phyloP scores from a whole-genome alignment of 2,888 invertebrate species.

The Galerucella pusilla region DNA sequence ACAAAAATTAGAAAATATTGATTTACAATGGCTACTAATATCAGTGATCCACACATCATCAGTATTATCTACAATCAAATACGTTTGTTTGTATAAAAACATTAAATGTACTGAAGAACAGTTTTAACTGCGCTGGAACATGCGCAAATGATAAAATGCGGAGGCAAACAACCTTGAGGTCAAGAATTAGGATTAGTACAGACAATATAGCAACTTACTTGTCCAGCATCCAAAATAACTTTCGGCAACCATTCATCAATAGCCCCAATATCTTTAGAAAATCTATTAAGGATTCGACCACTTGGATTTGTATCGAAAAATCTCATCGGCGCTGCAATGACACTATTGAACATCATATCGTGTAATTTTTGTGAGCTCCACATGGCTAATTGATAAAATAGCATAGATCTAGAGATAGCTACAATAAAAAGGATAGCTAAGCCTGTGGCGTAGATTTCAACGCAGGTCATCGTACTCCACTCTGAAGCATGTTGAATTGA shows the following conservation, averaged over 20 bases:
- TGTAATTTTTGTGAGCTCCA: slow-evolving; percentile 76
- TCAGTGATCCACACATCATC: slow-evolving; percentile 67
- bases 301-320: slow-evolving; percentile 90
- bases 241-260: slow-evolving; percentile 81
- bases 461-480: slow-evolving; percentile 65
- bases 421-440: slow-evolving; percentile 64
- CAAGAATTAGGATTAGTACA: too few relatives aligned
- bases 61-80: slow-evolving; percentile 62
- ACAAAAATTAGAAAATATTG: slow-evolving; percentile 66
- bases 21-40: slow-evolving; percentile 70
- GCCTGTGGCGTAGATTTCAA: slow-evolving; percentile 71
- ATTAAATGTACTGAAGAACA: background rate
- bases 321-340: slow-evolving; percentile 69
- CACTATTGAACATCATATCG: slow-evolving; percentile 74
- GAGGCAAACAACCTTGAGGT: too few relatives aligned
- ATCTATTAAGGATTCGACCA: slow-evolving; percentile 81
- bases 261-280: slow-evolving; percentile 85
- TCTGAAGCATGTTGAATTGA: slow-evolving; percentile 27
- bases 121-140: too few relatives aligned
- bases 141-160: too few relatives aligned
- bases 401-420: slow-evolving; percentile 72
- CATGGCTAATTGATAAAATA: slow-evolving; percentile 74
- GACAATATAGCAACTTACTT: slow-evolving; percentile 59
- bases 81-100: too few relatives aligned
- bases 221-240: slow-evolving; percentile 72